Evolutionary conservation across 2,113 vertebrate genomes (phyloP), one percentile per base, ranked within the genome.

Genomic region (Ceyx melanurus): DNA sequence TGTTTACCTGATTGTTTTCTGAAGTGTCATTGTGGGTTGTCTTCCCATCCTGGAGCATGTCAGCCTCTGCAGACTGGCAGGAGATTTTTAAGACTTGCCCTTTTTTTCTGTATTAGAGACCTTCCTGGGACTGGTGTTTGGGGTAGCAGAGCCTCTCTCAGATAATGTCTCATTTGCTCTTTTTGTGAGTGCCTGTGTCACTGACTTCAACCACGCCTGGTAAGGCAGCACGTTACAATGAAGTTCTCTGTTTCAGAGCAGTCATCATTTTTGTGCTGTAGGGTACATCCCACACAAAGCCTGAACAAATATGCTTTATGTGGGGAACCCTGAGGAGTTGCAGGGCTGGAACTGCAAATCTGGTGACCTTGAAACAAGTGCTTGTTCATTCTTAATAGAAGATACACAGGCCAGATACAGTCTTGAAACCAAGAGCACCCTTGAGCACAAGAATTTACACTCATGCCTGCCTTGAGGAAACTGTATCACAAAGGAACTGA

Each of bases 241-340:
- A 51, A 90, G 94, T 45, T 86, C 89, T 94, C 91, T 95, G 89
- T 88, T 77, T 88, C 4, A 25, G 78, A 92, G 87, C 79, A 94
- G 78, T 62, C 87, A 76, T 86, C 76, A 57, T 85, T 83, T 71
- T 60, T 80, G 74, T 91, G 78, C 91, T 88, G 70, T 18, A 84
- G 84, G 90, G 92, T 76, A 93, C 71, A 43, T 82, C 89, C 92
- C 89, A 95, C 95, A 93, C 81, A 92, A 81, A 90, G 86, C 88
- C 90, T 78, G 80, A 93, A 93, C 92, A 96, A 96, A 94, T 68
- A 92, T 15, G 79, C 94, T 96, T 94, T 96, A 93, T 95, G 91
- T 64, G 71, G 82, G 56, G 82, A 93, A 89, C 72, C 53, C 57
- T 0, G 5, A 95, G 86, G 89, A 93, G 87, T 82, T 33, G 67